A percentile compares a stretch with the other conserved stretches of the same genome.
Conservation (phyloP, 2,113 vertebrate genomes). For the Tychaedon coryphoeus region DNA sequence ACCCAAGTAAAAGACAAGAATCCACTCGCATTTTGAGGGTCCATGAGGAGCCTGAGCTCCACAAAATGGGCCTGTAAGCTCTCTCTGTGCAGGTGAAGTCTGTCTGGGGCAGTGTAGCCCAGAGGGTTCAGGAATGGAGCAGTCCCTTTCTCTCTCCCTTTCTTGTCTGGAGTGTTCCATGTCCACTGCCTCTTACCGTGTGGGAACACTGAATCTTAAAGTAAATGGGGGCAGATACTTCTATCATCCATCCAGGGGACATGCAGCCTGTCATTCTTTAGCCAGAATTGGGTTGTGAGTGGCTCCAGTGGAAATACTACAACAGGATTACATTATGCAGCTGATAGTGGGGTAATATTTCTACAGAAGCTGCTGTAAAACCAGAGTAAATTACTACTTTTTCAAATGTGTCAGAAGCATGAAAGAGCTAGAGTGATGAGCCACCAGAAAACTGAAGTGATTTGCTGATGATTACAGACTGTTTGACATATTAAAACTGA, state of each 20-base stretch:
- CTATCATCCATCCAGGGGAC: background rate
- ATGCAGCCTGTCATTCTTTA: background rate
- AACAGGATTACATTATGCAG: background rate
- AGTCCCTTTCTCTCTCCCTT: background rate
- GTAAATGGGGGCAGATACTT: background rate
- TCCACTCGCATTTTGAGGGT: background rate
- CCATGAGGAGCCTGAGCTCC: background rate
- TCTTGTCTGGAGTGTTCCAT: background rate
- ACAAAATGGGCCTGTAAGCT: background rate
- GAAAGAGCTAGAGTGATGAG: background rate
- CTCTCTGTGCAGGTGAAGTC: background rate
- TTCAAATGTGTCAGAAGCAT: background rate
- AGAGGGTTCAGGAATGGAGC: background rate
- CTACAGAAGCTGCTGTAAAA: background rate
- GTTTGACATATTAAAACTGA: background rate
- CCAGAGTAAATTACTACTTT: background rate
- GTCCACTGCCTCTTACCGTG: background rate
- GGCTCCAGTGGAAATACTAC: background rate
- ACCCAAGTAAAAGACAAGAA: background rate
- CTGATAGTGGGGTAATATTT: background rate
- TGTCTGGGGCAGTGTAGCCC: background rate
- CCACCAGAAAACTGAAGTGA: background rate
- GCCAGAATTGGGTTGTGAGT: background rate
- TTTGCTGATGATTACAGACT: background rate
- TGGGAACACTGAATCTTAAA: background rate